Evolutionary conservation across 35 echinoderm and acorn worm species (phyloP).

Genomic region (Chiridota heheva): DNA sequence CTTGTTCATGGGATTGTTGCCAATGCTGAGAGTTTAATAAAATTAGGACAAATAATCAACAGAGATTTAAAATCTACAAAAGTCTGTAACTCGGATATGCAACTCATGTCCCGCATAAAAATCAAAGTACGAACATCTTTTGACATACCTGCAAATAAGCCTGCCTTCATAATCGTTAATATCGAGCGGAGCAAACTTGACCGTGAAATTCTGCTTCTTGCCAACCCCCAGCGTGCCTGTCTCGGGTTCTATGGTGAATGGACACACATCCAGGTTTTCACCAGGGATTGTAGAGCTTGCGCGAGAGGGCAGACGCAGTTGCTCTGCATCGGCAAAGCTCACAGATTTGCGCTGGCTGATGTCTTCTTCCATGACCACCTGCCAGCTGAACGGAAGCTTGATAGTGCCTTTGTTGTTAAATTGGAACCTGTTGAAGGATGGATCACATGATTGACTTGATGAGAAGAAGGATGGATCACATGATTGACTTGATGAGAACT

Average conservation of each 20-base stretch:
- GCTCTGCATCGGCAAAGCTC: conserved; percentile 95
- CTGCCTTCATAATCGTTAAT: conserved; percentile 94
- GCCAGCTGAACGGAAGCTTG: conserved; percentile 91
- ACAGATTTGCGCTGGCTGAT: conserved; percentile 75
- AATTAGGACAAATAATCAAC: background rate
- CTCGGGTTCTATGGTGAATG: conserved; percentile 87
- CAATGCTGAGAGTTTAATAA: too few relatives aligned
- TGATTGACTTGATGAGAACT: background rate
- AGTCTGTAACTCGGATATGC: background rate
- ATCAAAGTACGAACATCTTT: background rate
- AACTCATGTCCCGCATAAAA: conserved; percentile 1
- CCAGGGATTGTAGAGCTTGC: conserved; percentile 61
- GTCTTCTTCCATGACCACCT: conserved; percentile 89
- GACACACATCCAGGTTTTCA: conserved; percentile 54
- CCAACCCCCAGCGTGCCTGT: conserved; percentile 68
- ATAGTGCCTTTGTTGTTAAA: conserved; percentile 90
- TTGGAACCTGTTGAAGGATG: conserved; percentile 57
- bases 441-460: background rate
- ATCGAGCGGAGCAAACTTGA: conserved; percentile 96
- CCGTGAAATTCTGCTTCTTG: conserved; percentile 96
- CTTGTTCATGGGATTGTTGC: too few relatives aligned
- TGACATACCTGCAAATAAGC: conserved; percentile 90
- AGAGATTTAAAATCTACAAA: background rate
- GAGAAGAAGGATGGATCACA: background rate
- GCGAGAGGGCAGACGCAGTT: conserved; percentile 75